Conservation (phyloP, 2,797 vertebrate genomes). For the Antrozous pallidus region DNA sequence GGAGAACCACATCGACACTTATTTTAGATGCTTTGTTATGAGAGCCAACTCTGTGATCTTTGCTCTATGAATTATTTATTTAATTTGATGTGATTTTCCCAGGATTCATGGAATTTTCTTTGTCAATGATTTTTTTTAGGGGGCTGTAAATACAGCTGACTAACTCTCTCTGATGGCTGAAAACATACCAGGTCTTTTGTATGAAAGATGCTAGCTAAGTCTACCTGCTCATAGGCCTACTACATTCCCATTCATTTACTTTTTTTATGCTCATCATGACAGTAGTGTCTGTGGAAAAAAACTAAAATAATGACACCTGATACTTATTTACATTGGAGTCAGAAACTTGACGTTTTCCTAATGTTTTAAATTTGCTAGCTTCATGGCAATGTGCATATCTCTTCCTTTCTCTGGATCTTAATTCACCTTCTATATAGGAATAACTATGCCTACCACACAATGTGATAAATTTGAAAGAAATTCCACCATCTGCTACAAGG, state of each 20-base stretch:
- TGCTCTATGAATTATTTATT: constrained; percentile 58
- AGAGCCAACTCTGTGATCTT: constrained; percentile 42
- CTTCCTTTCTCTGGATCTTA: neutral
- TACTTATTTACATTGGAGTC: neutral
- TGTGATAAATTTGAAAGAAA: neutral
- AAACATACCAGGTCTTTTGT: neutral
- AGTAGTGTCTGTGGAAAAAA: neutral
- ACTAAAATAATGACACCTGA: neutral
- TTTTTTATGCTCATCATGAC: neutral
- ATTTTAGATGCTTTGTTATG: constrained; percentile 54
- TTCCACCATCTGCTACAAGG: neutral
- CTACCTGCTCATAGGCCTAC: neutral
- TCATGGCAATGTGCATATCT: neutral
- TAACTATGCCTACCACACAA: neutral
- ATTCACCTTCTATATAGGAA: neutral
- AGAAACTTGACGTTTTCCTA: neutral
- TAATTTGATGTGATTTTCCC: constrained; percentile 38
- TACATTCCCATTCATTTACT: neutral
- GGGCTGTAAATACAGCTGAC: constrained; percentile 60
- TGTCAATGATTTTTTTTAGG: constrained; percentile 27
- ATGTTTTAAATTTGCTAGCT: neutral
- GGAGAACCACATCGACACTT: constrained; percentile 13
- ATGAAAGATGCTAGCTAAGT: neutral
- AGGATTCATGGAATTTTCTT: constrained; percentile 44
- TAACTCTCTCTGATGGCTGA: neutral